Evolutionary conservation across 1,140 invertebrate genomes (phyloP).

Genomic region (Daktulosphaira vitifoliae): DNA sequence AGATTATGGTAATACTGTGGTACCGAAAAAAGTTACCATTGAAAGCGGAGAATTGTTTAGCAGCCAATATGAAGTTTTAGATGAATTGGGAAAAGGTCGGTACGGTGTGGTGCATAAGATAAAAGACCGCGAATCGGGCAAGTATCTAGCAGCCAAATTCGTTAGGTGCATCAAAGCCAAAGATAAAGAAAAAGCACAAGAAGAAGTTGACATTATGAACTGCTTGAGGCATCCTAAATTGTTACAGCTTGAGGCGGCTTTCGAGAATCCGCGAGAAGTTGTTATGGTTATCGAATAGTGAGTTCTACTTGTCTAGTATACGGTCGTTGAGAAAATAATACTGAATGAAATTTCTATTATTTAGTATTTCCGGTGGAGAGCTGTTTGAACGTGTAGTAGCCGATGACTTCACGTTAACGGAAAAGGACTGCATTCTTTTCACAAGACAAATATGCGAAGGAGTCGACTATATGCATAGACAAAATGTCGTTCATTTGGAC

Average conservation of each 20-base stretch:
- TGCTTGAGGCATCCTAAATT: constrained; percentile 80
- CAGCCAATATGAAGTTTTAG: constrained; percentile 53
- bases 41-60: constrained; percentile 52
- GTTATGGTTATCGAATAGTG: constrained; percentile 92
- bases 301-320: constrained; percentile 45
- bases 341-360: background rate
- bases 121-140: constrained; percentile 57
- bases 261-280: constrained; percentile 74
- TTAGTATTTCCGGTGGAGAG: constrained; percentile 82
- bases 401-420: constrained; percentile 84
- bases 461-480: constrained; percentile 80
- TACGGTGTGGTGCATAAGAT: constrained; percentile 70
- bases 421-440: constrained; percentile 83
- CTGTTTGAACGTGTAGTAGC: constrained; percentile 84
- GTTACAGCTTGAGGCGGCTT: constrained; percentile 77
- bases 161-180: constrained; percentile 69
- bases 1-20: constrained; percentile 38
- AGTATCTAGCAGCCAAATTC: constrained; percentile 82
- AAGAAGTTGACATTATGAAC: constrained; percentile 91
- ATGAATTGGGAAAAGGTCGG: constrained; percentile 72
- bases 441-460: constrained; percentile 84
- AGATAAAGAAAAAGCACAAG: constrained; percentile 75
- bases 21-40: constrained; percentile 43
- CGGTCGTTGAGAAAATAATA: background rate
- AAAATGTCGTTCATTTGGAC: constrained; percentile 79